Evolutionary conservation across 2,113 vertebrate species (phyloP).

Genomic region (Pionites leucogaster): DNA sequence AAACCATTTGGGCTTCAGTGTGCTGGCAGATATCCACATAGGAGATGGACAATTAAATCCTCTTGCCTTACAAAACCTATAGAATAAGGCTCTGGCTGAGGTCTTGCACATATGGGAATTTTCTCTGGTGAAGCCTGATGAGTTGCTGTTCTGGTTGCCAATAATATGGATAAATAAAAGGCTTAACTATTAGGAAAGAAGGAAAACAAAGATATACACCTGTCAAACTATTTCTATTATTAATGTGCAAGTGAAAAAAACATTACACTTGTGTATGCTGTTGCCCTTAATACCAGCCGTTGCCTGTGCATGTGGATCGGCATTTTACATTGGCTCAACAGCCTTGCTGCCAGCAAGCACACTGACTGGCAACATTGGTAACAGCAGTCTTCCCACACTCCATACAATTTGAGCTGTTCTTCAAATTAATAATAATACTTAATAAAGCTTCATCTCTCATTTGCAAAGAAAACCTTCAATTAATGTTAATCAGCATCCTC

Average conservation of each 20-base stretch:
- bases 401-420: constrained; percentile 37
- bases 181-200: constrained; percentile 23
- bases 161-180: constrained; percentile 24
- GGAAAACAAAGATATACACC: constrained; percentile 19
- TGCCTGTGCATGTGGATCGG: neutral
- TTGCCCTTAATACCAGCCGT: constrained; percentile 25
- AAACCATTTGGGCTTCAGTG: constrained; percentile 39
- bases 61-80: constrained; percentile 40
- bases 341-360: constrained; percentile 31
- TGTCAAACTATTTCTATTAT: constrained; percentile 17
- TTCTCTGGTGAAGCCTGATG: constrained; percentile 26
- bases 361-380: neutral
- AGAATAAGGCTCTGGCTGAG: constrained; percentile 35
- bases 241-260: constrained; percentile 27
- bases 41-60: constrained; percentile 59
- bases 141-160: neutral
- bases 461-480: constrained; percentile 59
- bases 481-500: constrained; percentile 57
- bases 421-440: constrained; percentile 59
- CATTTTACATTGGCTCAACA: neutral
- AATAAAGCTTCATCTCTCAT: constrained; percentile 53
- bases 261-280: neutral
- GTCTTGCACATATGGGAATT: constrained; percentile 41
- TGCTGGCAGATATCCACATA: constrained; percentile 31
- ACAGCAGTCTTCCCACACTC: constrained; percentile 5